Evolutionary conservation across 2,797 vertebrate genomes (phyloP), one percentile per base, ranked within the genome.

Genomic region (Betta splendens): DNA sequence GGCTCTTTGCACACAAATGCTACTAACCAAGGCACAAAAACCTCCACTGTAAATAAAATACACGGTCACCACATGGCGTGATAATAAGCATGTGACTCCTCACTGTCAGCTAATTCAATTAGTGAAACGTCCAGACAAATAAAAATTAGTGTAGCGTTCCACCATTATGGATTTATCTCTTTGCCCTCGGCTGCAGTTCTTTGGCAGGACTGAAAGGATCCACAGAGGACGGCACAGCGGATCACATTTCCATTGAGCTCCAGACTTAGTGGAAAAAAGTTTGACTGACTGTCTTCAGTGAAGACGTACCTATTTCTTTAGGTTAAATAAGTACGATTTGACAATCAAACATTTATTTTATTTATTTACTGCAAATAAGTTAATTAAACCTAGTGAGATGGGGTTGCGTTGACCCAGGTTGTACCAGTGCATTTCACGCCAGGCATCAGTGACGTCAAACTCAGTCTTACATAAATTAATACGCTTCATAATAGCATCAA

Each of bases 101-200:
- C 18, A 18, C 5, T 57, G 36, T 20, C 56, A 54, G 26, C 35
- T 58, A 50, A 72, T 74, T 72, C 32, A 57, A 68, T 72, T 52
- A 53, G 10, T 1, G 4, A 75, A 72, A 60, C 64, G 53, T 72
- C 53, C 29, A 50, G 62, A 69, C 61, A 25, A 67, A 72, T 40
- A 25, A 60, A 66, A 59, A 43, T 36, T 32, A 51, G 63, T 58
- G 2, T 44, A 21, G 23, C 2, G 10, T 64, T 69, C 46, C 22
- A 60, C 62, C 32, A 55, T 37, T 55, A 68, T 77, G 50, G 72
- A 75, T 77, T 60, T 23, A 51, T 69, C 46, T 54, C 32, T 37
- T 47, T 33, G 58, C 64, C 36, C 37, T 28, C 37, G 56, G 61
- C 64, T 56, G 23, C 33, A 49, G 28, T 20, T 50, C 22, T 71